phyloP scores from a whole-genome alignment of 2,888 invertebrate genomes.

The Diaprepes abbreviatus region DNA sequence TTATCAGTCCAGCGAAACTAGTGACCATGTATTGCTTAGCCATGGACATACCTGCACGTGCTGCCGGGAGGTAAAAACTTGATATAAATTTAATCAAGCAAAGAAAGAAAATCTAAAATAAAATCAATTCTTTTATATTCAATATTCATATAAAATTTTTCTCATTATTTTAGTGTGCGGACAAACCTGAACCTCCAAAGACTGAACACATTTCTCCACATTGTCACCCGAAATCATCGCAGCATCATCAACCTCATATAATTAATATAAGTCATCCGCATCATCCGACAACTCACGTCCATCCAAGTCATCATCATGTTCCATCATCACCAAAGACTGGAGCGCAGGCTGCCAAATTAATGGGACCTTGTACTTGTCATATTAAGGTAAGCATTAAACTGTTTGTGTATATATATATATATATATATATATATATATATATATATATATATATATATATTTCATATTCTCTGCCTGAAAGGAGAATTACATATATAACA shows the following conservation, averaged over 20 bases:
- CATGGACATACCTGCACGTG: constrained; percentile 58
- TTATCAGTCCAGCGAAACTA: constrained; percentile 64
- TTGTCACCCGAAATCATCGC: constrained; percentile 49
- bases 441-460: no score
- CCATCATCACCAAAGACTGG: constrained; percentile 61
- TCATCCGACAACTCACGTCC: constrained; percentile 56
- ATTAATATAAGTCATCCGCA: constrained; percentile 55
- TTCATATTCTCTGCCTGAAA: no score
- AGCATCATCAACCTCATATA: constrained; percentile 51
- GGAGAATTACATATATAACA: no score
- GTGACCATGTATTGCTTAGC: constrained; percentile 62
- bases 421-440: no score
- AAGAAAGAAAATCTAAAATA: no score
- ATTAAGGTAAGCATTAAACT: constrained; percentile 58
- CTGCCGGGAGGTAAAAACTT: constrained; percentile 45
- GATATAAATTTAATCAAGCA: no score
- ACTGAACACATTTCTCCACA: constrained; percentile 55
- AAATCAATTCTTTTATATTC: no score
- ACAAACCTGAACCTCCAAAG: constrained; percentile 60
- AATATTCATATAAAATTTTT: no score
- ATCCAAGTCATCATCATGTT: constrained; percentile 61
- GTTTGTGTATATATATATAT: no score
- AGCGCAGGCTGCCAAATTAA: constrained; percentile 54
- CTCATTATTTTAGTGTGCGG: constrained; percentile 55
- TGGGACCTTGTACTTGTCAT: constrained; percentile 63